phyloP scores from a whole-genome alignment of 2,888 invertebrate species.

The Melangyna quadrimaculata region DNA sequence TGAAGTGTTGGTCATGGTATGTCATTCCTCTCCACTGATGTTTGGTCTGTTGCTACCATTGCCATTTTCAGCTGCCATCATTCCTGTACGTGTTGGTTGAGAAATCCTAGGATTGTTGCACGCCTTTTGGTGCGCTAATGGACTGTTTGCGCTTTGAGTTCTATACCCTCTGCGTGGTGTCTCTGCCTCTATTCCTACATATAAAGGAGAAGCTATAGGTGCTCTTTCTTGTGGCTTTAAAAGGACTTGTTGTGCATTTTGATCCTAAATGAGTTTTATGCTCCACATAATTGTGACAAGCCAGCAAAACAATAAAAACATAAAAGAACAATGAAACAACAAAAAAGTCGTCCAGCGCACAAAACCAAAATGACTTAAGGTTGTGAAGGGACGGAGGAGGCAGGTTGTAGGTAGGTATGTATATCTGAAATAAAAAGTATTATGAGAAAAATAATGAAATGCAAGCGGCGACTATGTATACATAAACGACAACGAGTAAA shows the following conservation, averaged over 20 bases:
- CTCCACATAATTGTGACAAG: conserved; percentile 68
- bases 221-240: conserved; percentile 45
- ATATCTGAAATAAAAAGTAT: background rate
- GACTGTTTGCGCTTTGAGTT: conserved; percentile 44
- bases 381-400: background rate
- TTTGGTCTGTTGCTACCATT: background rate
- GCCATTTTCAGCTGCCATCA: conserved; percentile 28
- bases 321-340: background rate
- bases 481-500: conserved; percentile 17
- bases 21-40: conserved; percentile 55
- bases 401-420: too few relatives aligned
- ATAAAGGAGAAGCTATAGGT: background rate
- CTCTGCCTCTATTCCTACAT: background rate
- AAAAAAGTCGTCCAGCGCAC: conserved; percentile 15
- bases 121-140: conserved; percentile 46
- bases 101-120: conserved; percentile 48
- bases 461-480: conserved; percentile 7
- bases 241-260: conserved; percentile 71
- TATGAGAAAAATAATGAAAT: conserved; percentile 59
- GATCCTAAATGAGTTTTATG: conserved; percentile 70
- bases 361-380: conserved; percentile 9
- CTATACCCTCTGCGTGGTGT: background rate
- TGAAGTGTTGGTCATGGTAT: conserved; percentile 63
- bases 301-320: conserved; percentile 20
- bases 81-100: conserved; percentile 35